Base-by-base conservation (phyloP, 2,888 invertebrate genomes). In the Mesorhabditis spiculigera region DNA sequence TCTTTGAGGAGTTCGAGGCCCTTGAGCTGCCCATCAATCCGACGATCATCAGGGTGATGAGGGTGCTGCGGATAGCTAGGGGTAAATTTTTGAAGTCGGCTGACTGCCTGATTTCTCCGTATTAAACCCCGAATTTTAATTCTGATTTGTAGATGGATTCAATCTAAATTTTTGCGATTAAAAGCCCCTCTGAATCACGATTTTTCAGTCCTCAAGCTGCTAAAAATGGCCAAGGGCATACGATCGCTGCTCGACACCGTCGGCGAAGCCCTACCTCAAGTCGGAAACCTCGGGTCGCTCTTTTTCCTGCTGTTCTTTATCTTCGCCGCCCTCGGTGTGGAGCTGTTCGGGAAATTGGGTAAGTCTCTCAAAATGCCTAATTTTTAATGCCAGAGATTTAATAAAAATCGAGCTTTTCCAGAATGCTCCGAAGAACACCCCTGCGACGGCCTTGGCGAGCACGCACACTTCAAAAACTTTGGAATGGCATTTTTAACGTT, bases 161-260 rank as follows among this genome's bases (percentile, higher is more conserved):
- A 10, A 58, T 13, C 58, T 58, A 10, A 10, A 13, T 58, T 58
- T 58, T 58, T 10, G n/a, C 10, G 10, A 58, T 13, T 58, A 58
- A 13, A 10, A 13, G n/a, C 4, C 13, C 58, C 1, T n/a, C 13
- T 13, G 43, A 28, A 28, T 3, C 28, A 28, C 28, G 28, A 28
- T 28, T 28, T 86, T 87, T 41, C 86, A 91, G 98, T 99, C 10
- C 88, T 99, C 75, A 99, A 99, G 87, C 89, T 99, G 72, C 89
- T 99, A 75, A 99, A 99, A 89, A 99, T 99, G 98, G 98, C 98
- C 0, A 97, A 97, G 88, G 98, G 98, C 4, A 98, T 99, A 82
- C 90, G 98, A 79, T 96, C 97, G 0, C 89, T 99, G 76, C 88
- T 99, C 85, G 98, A 99, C 86, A 99, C 98, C 8, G 98, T 99